These are phyloP conservation scores for Siphamia tubifer DNA, from an alignment of 2,113 vertebrate genomes.

Conservation along the genomic window DNA sequence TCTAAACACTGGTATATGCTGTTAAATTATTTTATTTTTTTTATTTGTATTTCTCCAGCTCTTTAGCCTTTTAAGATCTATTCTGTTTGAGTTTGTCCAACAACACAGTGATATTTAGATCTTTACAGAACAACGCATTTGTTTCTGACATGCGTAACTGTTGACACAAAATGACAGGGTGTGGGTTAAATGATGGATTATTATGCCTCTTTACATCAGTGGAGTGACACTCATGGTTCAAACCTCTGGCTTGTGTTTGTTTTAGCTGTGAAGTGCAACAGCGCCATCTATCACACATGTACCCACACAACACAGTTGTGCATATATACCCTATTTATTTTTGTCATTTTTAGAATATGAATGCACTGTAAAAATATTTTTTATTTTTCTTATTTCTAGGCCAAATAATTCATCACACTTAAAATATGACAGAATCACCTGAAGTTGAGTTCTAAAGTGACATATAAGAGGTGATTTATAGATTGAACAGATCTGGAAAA, in stretches of 20 bases:
- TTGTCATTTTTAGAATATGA: too few relatives aligned
- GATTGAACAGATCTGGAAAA: too few relatives aligned
- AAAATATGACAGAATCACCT: too few relatives aligned
- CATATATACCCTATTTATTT: too few relatives aligned
- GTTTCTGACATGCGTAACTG: constrained; percentile 10
- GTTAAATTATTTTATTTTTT: background rate
- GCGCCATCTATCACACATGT: constrained; percentile 76
- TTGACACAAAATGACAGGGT: constrained; percentile 31
- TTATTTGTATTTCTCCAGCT: too few relatives aligned
- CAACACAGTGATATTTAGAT: constrained; percentile 12
- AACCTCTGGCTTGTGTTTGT: background rate
- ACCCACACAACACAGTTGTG: constrained; percentile 6
- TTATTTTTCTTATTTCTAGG: too few relatives aligned
- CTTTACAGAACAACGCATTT: constrained; percentile 1
- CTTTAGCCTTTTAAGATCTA: background rate
- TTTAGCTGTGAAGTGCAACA: constrained; percentile 67
- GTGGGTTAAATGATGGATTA: constrained; percentile 58
- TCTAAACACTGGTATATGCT: background rate
- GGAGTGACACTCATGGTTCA: constrained; percentile 5
- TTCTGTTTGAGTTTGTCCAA: background rate
- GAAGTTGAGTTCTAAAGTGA: too few relatives aligned
- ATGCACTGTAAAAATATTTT: too few relatives aligned
- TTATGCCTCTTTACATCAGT: constrained; percentile 27
- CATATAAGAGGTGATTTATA: too few relatives aligned
- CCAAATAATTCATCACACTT: too few relatives aligned